Conservation (phyloP, 2,888 invertebrate species). For the Neoitamus cyanurus region DNA sequence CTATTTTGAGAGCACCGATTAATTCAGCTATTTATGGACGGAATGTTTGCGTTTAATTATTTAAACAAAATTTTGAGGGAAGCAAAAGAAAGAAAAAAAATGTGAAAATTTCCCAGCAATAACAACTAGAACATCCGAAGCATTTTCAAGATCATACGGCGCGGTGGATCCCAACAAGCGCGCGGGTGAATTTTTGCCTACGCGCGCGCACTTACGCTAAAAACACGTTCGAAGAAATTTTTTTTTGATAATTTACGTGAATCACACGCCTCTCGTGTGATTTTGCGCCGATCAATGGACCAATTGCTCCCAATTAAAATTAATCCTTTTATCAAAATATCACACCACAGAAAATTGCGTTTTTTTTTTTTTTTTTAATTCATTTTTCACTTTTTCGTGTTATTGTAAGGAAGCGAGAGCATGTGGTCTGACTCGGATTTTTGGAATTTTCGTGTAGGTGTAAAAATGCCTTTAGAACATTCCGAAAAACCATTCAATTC, state of each 20-base stretch:
- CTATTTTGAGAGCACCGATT: not conserved
- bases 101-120: too few relatives aligned
- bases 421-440: not conserved
- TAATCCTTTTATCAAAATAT: not conserved
- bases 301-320: too few relatives aligned
- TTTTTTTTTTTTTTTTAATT: not conserved
- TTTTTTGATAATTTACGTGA: too few relatives aligned
- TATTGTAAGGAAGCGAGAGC: not conserved
- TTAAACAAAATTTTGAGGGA: not conserved
- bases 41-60: slow-evolving; percentile 5
- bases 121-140: not conserved
- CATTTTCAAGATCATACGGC: not conserved
- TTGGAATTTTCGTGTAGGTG: not conserved
- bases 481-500: not conserved
- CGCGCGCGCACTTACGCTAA: not conserved
- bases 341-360: not conserved
- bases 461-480: not conserved
- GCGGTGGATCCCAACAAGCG: too few relatives aligned
- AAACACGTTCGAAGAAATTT: not conserved
- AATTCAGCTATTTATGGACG: slow-evolving; percentile 25
- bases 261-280: not conserved
- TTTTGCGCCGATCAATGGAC: not conserved
- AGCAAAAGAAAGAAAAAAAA: not conserved
- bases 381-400: too few relatives aligned
- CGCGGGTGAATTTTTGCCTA: not conserved